Base-by-base conservation (phyloP, 2,888 invertebrate species). In the Cheilosia grossa region DNA sequence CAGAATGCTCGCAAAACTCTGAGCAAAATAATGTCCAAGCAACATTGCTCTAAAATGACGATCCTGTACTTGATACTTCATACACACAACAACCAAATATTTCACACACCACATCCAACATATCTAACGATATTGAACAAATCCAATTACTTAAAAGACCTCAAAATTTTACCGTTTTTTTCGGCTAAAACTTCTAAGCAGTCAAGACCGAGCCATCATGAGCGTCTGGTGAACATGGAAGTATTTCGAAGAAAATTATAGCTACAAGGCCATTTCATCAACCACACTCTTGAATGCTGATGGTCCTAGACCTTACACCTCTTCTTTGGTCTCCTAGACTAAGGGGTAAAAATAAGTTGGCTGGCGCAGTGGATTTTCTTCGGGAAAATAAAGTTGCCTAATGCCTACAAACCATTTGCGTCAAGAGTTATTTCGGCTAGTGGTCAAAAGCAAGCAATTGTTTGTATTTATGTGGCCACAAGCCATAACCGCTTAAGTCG, bases 391-490 rank as follows among this genome's bases (percentile, higher is more conserved):
- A 47, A n/a, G n/a, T n/a, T n/a, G n/a, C n/a, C n/a, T 5, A 47
- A 19, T 19, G 17, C 9, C 19, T 19, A n/a, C 19, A 19, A 47
- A 47, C 47, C 47, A 7, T 47, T 47, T 47, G 13, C 47, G 19
- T 47, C 47, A n/a, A 19, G 19, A n/a, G 19, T 47, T 47, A 47
- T 9, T 9, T 19, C 47, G 47, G 47, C 47, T 47, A 47, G 47
- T 47, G 47, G 17, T 47, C 47, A 47, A 47, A 47, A 47, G 47
- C 19, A 47, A 19, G 17, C 47, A 47, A 47, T 47, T 19, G 47
- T 47, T n/a, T 19, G 47, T n/a, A 19, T 47, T 4, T n/a, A n/a
- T 47, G 17, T 21, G 21, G 21, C 21, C 21, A 21, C 21, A 21
- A 21, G 21, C 21, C 21, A 21, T 21, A 21, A 21, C 21, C 21